phyloP scores from a whole-genome alignment of 2,797 vertebrate genomes.

The Anolis apletophallus region DNA sequence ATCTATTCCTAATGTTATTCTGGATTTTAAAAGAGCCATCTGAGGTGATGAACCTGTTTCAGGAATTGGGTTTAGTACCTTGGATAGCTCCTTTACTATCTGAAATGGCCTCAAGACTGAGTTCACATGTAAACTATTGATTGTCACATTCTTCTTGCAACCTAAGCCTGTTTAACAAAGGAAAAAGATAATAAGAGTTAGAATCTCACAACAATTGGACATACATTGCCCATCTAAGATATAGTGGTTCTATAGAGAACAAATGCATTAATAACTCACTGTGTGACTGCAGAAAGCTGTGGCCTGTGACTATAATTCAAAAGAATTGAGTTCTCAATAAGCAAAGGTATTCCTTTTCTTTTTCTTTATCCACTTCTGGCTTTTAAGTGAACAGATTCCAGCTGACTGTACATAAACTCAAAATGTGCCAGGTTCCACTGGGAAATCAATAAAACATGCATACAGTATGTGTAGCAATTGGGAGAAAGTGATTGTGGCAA shows the following conservation, averaged over 20 bases:
- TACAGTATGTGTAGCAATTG: not conserved
- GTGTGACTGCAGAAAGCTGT: not conserved
- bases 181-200: not conserved
- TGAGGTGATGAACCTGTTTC: no score
- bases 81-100: no score
- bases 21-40: no score
- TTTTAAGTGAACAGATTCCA: not conserved
- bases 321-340: not conserved
- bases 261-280: not conserved
- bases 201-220: not conserved
- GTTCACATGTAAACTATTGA: no score
- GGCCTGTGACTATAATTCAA: not conserved
- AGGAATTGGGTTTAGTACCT: no score
- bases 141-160: not conserved
- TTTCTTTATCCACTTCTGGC: not conserved
- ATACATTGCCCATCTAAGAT: not conserved
- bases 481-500: not conserved
- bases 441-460: slow-evolving; percentile 16
- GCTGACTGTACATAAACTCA: not conserved
- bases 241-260: not conserved
- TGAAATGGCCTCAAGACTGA: no score
- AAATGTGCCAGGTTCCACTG: not conserved
- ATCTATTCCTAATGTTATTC: no score
- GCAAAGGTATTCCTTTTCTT: not conserved
- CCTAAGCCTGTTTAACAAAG: not conserved